These are phyloP conservation scores for Stomatorhinus ivindoensis DNA, from an alignment of 2,113 vertebrate species.

Conservation along the genomic window DNA sequence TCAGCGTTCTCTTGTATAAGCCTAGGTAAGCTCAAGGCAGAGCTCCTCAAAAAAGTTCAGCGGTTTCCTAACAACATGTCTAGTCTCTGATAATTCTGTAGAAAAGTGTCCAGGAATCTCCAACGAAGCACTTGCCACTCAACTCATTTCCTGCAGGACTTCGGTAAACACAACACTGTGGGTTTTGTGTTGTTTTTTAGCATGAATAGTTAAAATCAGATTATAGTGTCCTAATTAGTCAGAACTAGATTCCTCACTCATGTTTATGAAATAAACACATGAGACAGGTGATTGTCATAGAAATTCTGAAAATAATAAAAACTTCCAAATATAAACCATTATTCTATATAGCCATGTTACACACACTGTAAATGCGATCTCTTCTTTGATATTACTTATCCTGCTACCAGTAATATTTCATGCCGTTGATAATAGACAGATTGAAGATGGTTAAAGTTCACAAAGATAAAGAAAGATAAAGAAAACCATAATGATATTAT, in stretches of 20 bases:
- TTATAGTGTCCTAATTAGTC: not conserved
- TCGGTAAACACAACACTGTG: not conserved
- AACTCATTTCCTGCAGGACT: not conserved
- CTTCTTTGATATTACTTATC: not conserved
- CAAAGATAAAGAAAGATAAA: not conserved
- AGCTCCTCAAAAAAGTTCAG: not conserved
- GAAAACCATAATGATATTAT: not conserved
- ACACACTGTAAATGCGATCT: not conserved
- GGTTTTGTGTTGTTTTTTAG: not conserved
- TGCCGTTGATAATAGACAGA: not conserved
- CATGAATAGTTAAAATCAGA: not conserved
- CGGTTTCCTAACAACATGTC: slow-evolving; percentile 4
- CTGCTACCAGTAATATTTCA: not conserved
- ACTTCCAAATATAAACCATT: not conserved
- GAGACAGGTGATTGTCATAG: not conserved
- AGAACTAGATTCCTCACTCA: not conserved
- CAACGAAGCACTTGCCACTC: not conserved
- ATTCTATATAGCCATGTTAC: not conserved
- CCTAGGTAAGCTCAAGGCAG: not conserved
- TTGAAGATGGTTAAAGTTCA: not conserved
- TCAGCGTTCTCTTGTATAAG: not conserved
- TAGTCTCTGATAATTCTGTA: no score
- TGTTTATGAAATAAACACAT: not conserved
- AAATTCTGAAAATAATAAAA: not conserved
- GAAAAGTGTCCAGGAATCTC: not conserved